Evolutionary conservation across 2,888 invertebrate species (phyloP), one percentile per base, ranked within the genome.

Genomic region (Andrena minutula): DNA sequence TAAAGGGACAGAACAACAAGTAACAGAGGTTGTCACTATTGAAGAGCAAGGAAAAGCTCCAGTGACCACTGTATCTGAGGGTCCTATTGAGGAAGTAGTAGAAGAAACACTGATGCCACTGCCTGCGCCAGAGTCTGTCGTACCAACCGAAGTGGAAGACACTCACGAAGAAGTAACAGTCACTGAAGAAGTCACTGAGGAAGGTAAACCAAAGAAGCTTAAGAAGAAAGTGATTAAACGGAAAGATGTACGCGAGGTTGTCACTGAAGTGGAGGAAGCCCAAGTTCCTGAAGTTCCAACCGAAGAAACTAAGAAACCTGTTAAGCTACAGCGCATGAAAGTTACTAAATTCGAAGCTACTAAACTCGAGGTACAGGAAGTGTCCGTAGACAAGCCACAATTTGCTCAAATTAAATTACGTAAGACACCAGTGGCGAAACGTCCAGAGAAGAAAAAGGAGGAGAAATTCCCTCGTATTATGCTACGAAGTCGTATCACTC

Each of bases 401-500:
- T 82, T 82, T n/a, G 82, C 82, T 10, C 82, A 75, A 63, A 66
- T 82, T 2, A 84, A 79, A 79, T 84, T 23, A 10, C 80, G 80
- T 10, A 83, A 89, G 58, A 76, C 91, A 20, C 80, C 82, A 51
- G 86, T 90, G 16, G 92, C 92, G 86, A 93, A 47, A 91, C 94
- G 95, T 26, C 85, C 71, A 61, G 77, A 32, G 64, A 86, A 75
- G 84, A 91, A 76, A 84, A 91, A 20, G 83, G 88, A 88, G 32
- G 88, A 89, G 1, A 93, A 94, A 87, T 66, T 94, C n/a, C 94
- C 94, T 1, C 94, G 94, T 90, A 91, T 94, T 80, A 86, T 94
- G 70, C 88, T 95, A 20, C 94, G 94, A 82, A 95, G 95, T 83
- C 91, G 94, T 89, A 94, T 95, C 49, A 92, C 16, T 6, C 32